These are phyloP conservation scores for Muraenolepis orangiensis DNA, from an alignment of 2,797 vertebrate species.

Conservation along the genomic window DNA sequence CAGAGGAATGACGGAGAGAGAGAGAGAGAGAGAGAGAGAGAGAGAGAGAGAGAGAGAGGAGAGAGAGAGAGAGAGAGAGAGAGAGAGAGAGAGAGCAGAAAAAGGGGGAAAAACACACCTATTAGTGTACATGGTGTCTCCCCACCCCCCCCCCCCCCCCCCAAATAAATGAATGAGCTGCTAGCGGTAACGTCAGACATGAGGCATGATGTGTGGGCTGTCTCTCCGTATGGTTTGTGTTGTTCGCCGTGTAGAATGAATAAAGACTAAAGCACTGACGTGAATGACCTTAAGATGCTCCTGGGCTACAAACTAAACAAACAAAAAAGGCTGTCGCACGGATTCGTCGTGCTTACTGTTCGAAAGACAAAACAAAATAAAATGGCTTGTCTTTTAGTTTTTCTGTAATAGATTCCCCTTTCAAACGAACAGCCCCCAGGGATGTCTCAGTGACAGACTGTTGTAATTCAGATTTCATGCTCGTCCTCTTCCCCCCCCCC, in stretches of 20 bases:
- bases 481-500: slow-evolving; percentile 20
- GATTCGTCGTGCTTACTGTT: not conserved
- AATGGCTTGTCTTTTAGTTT: slow-evolving; percentile 18
- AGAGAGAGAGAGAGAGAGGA: not conserved
- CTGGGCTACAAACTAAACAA: no score
- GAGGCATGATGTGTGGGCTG: no score
- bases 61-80: not conserved
- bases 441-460: slow-evolving; percentile 20
- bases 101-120: not conserved
- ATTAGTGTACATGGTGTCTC: not conserved
- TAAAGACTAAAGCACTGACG: not conserved
- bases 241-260: not conserved
- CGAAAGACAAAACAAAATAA: not conserved
- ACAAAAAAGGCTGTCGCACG: no score
- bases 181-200: no score
- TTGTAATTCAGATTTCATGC: slow-evolving; percentile 36
- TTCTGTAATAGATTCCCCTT: slow-evolving; percentile 41
- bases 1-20: not conserved
- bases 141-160: no score
- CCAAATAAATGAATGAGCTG: not conserved
- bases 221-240: no score
- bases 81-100: not conserved
- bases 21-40: not conserved
- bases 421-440: slow-evolving; percentile 19
- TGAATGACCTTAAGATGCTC: not conserved